Evolutionary conservation across 2,113 vertebrate species (phyloP), one percentile per base, ranked within the genome.

Genomic region (Poecilia latipinna): DNA sequence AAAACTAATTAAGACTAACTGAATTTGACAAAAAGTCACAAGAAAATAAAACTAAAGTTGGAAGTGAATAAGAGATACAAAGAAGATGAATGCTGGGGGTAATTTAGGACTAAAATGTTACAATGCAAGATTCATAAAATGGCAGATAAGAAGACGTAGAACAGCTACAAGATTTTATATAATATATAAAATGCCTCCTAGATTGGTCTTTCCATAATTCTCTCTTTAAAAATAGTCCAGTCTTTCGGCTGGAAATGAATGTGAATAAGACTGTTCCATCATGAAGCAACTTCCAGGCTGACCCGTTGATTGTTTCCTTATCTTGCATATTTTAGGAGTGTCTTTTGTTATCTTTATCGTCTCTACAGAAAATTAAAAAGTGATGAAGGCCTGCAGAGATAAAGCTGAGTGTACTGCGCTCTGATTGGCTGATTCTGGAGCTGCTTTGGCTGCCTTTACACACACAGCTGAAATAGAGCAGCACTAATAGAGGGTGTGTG

Each of bases 401-500:
- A 74, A 83, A 77, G 35, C 67, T 33, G 33, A 74, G 70, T 44
- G 57, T 24, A 7, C 65, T 0, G 48, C 66, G 60, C 32, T 60
- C 67, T 67, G 77, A 89, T 85, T 89, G 84, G 86, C 73, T 37
- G 84, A 86, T 72, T 82, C 39, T 77, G 78, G 48, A 76, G 75
- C 76, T 60, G 63, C 74, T 66, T 74, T 77, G 82, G 74, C 68
- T 82, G 78, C 63, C 77, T 72, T 77, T 29, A 67, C 65, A 82
- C 74, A 48, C 48, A 35, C 80, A 78, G 70, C 82, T 77, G 90
- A 92, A 92, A 79, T 92, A 90, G 90, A 92, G 90, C 89, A 90
- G 90, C 86, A 92, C 90, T 88, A 89, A 91, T 88, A 48, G 51
- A 26, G 70, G 68, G 79, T 81, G 72, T 77, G 77, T 75, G 81